Evolutionary conservation across 2,113 vertebrate genomes (phyloP), one percentile per base, ranked within the genome.

Genomic region (Pedetes capensis): DNA sequence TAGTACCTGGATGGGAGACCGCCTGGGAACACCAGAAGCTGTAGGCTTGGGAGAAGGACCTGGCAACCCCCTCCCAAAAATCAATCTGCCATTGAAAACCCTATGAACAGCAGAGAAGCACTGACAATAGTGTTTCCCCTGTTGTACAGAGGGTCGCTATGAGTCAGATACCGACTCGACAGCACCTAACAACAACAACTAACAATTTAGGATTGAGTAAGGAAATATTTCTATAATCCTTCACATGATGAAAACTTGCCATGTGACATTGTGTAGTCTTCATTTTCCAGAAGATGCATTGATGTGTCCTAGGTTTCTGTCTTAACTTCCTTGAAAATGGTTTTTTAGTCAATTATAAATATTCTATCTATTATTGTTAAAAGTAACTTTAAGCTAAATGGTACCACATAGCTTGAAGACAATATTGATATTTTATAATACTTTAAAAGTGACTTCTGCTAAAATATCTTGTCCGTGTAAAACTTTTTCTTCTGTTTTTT

Each of bases 261-360:
- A 72, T 95, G 79, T 42, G 49, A 95, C 64, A 59, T 68, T 95
- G 8, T 89, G 88, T 97, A 95, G 84, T 97, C 79, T 97, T 98
- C 94, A 93, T 98, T 98, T 98, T 97, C 96, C 94, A 80, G 39
- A 97, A 97, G 97, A 98, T 78, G 95, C 89, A 95, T 96, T 95
- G 93, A 97, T 96, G 98, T 98, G 98, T 98, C 98, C 98, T 98
- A 98, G 94, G 84, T 97, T 97, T 97, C 93, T 98, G 95, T 96
- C 97, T n/a, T 96, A 96, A 96, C 81, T 95, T 98, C 94, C 93
- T 96, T 72, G 91, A 97, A 96, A 98, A 97, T 97, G 98, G 94
- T 97, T 98, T n/a, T 98, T 95, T 98, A 98, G 97, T 95, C 94
- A 95, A 44, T 88, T 98, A 98, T 99, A 98, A 98, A 98, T 97